Conservation (phyloP, 2,888 invertebrate genomes). For the Parnassius apollo region DNA sequence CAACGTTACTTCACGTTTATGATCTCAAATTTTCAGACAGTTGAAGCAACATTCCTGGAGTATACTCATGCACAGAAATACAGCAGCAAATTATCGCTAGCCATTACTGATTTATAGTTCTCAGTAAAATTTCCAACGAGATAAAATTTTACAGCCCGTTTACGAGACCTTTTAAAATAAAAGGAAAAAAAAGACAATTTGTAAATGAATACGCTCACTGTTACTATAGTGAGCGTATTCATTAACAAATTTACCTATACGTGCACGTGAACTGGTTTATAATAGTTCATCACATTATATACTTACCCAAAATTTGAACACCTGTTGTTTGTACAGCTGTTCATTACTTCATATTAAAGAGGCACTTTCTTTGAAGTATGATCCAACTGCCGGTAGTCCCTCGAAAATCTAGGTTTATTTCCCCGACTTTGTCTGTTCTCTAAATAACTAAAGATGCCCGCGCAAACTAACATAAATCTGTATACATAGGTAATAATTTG, state of each 20-base stretch:
- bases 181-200: not conserved
- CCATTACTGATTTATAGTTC: too few species aligned
- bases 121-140: too few species aligned
- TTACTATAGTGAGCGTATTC: too few species aligned
- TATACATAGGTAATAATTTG: too few species aligned
- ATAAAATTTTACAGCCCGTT: too few species aligned
- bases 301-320: constrained; percentile 50
- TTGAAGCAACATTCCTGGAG: too few species aligned
- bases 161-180: too few species aligned
- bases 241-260: too few species aligned
- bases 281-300: constrained; percentile 75
- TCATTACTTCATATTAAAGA: constrained; percentile 63
- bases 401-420: constrained; percentile 48
- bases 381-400: constrained; percentile 34
- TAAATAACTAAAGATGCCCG: constrained; percentile 47
- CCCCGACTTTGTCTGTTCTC: constrained; percentile 45
- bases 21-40: too few species aligned
- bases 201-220: constrained; percentile 5
- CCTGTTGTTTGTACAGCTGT: constrained; percentile 67
- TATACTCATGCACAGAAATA: too few species aligned
- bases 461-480: constrained; percentile 21
- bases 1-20: too few species aligned
- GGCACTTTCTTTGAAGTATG: constrained; percentile 58
- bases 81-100: too few species aligned
- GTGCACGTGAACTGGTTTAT: constrained; percentile 52